A percentile compares a stretch with the other conserved stretches of the same genome.
Evolutionary conservation across 2,888 invertebrate genomes (phyloP).

Genomic region (Dynastes hyllus): DNA sequence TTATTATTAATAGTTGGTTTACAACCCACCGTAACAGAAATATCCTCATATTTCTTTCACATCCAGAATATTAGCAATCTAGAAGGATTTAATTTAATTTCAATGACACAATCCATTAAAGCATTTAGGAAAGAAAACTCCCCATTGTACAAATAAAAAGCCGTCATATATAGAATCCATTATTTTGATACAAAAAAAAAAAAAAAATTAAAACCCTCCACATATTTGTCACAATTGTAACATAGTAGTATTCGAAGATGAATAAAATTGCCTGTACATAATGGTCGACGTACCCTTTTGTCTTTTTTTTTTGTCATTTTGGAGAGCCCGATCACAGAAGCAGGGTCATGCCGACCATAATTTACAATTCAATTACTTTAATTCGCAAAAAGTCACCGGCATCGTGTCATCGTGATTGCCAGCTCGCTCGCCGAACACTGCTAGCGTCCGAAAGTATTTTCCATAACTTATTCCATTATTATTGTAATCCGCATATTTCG

Average conservation of each 20-base stretch:
- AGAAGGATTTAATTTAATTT: no score
- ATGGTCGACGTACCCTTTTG: background rate
- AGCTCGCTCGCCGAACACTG: background rate
- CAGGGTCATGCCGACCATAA: background rate
- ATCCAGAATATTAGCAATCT: no score
- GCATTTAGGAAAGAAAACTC: no score
- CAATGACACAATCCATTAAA: no score
- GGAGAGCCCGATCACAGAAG: background rate
- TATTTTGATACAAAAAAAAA: no score
- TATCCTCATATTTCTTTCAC: no score
- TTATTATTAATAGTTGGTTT: no score
- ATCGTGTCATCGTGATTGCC: background rate
- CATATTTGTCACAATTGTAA: slow-evolving; percentile 8
- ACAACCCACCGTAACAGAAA: no score
- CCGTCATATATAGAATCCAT: no score
- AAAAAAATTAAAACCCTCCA: background rate
- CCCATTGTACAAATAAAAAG: no score
- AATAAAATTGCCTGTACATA: slow-evolving; percentile 5
- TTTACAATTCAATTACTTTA: slow-evolving; percentile 47
- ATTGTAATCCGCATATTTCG: slow-evolving; percentile 42
- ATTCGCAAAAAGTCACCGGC: slow-evolving; percentile 37
- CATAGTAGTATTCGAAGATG: background rate
- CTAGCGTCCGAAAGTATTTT: slow-evolving; percentile 28
- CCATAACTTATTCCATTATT: slow-evolving; percentile 48
- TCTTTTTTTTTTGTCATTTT: no score